These are phyloP conservation scores for Python bivittatus DNA, from an alignment of 2,113 vertebrate species.

Conservation along the genomic window DNA sequence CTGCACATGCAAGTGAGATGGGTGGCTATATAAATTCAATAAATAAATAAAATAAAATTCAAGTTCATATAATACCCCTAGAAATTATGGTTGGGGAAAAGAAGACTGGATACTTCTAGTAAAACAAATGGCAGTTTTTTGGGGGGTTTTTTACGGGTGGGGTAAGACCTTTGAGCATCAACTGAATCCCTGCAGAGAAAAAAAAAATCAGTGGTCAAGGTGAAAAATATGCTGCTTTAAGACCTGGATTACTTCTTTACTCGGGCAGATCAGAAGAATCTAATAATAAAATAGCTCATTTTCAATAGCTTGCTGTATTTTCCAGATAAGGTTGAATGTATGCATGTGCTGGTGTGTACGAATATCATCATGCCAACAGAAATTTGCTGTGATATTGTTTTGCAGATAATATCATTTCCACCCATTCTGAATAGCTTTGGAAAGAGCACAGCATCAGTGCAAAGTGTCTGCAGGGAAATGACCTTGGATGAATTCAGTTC, in stretches of 20 bases:
- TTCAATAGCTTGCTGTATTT: not conserved
- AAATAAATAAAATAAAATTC: too few species aligned
- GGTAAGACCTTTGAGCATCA: constrained; percentile 14
- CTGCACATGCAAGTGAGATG: not conserved
- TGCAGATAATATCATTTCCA: not conserved
- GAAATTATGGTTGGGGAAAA: constrained; percentile 12
- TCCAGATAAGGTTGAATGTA: not conserved
- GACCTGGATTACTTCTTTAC: constrained; percentile 7
- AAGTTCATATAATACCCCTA: constrained; percentile 16
- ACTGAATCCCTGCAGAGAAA: constrained; percentile 34
- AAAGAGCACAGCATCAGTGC: not conserved
- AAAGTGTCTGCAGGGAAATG: not conserved
- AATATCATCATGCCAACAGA: not conserved
- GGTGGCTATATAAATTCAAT: too few species aligned
- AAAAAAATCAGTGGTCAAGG: constrained; percentile 39
- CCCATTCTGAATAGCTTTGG: not conserved
- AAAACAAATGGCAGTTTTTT: not conserved
- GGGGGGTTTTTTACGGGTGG: not conserved
- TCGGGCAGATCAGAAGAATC: not conserved
- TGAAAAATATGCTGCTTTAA: constrained; percentile 30
- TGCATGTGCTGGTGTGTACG: not conserved
- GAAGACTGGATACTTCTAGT: constrained; percentile 41
- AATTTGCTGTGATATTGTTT: not conserved
- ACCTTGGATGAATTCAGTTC: not conserved
- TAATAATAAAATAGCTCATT: not conserved